phyloP scores from a whole-genome alignment of 1,140 invertebrate genomes.

The Drosophila mayri region DNA sequence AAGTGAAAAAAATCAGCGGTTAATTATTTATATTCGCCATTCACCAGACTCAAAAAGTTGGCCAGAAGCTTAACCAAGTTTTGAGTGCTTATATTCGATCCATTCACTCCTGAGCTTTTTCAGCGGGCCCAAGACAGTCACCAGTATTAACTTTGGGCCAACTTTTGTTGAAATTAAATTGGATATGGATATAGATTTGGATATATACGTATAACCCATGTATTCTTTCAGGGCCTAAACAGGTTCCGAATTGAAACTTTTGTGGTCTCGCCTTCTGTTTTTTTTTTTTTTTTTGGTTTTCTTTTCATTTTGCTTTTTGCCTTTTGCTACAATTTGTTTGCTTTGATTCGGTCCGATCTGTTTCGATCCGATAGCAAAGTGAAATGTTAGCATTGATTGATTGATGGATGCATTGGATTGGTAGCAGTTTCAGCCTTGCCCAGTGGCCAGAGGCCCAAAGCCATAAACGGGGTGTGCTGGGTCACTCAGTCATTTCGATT shows the following conservation, averaged over 20 bases:
- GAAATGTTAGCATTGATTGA: slow-evolving; percentile 73
- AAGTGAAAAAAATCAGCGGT: neutral
- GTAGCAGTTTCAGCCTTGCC: slow-evolving; percentile 21
- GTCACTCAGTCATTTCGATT: slow-evolving; percentile 44
- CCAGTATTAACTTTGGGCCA: slow-evolving; percentile 9
- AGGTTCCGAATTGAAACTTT: slow-evolving; percentile 14
- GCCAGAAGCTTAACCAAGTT: neutral
- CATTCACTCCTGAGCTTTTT: slow-evolving; percentile 17
- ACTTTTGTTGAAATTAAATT: neutral
- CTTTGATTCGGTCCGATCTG: slow-evolving; percentile 29
- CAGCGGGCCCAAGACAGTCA: slow-evolving; percentile 14
- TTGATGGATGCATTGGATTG: slow-evolving; percentile 43
- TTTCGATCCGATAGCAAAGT: slow-evolving; percentile 44
- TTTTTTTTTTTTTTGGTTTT: neutral
- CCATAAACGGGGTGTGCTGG: slow-evolving; percentile 27
- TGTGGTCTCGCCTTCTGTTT: slow-evolving; percentile 5
- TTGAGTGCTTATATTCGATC: neutral
- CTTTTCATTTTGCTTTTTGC: neutral
- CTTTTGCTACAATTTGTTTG: slow-evolving; percentile 40
- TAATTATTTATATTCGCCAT: neutral
- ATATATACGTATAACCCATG: too few relatives aligned
- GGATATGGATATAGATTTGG: neutral
- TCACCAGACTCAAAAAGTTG: neutral
- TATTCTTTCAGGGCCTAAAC: neutral
- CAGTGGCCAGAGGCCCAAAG: slow-evolving; percentile 14